Conservation (phyloP, 2,888 invertebrate genomes). For the Timema cristinae region DNA sequence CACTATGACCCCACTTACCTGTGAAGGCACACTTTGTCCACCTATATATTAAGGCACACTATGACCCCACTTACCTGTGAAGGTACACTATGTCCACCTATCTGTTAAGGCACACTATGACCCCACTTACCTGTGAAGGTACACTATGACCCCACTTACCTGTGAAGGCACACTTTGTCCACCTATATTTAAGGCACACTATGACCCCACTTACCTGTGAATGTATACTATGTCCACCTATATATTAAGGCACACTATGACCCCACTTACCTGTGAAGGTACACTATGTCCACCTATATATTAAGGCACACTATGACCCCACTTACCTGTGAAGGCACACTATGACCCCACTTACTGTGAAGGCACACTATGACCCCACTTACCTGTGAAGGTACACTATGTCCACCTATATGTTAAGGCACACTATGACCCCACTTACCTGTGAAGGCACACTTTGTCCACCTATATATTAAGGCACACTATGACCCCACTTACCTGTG, state of each 20-base stretch:
- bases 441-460: conserved; percentile 58
- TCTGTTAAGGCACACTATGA: too few species aligned
- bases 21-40: conserved; percentile 47
- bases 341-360: too few species aligned
- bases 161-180: too few species aligned
- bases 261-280: conserved; percentile 49
- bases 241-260: too few species aligned
- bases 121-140: not conserved
- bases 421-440: conserved; percentile 33
- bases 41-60: too few species aligned
- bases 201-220: conserved; percentile 43
- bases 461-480: too few species aligned
- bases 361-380: not conserved
- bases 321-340: not conserved
- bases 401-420: too few species aligned
- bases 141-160: not conserved
- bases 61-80: conserved; percentile 44
- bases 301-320: not conserved
- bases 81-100: conserved; percentile 49
- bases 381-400: conserved; percentile 49
- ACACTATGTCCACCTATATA: conserved; percentile 44
- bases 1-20: conserved; percentile 33
- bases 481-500: conserved; percentile 40
- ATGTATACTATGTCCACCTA: conserved; percentile 40
- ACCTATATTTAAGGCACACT: too few species aligned